Evolutionary conservation across 2,888 invertebrate genomes (phyloP).

Genomic region (Bombylius major): DNA sequence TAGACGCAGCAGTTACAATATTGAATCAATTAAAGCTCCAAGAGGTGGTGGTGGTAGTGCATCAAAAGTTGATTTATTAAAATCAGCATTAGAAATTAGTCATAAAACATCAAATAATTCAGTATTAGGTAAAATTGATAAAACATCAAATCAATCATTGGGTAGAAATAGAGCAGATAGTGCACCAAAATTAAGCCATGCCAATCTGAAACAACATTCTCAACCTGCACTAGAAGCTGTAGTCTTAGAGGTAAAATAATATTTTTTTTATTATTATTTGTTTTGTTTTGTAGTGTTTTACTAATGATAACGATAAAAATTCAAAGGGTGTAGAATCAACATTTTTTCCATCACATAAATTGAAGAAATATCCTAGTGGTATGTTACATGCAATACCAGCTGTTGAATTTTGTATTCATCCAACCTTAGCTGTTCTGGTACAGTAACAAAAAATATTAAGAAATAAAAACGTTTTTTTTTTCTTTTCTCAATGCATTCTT

Average conservation of each 20-base stretch:
- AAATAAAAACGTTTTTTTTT: neutral
- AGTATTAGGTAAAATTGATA: conserved; percentile 35
- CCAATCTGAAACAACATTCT: conserved; percentile 46
- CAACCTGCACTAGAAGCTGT: conserved; percentile 43
- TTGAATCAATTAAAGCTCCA: conserved; percentile 31
- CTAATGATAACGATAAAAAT: too few species aligned
- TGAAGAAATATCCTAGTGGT: conserved; percentile 38
- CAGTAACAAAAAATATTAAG: neutral
- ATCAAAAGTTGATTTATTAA: conserved; percentile 49
- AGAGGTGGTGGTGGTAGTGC: conserved; percentile 34
- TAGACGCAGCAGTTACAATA: conserved; percentile 37
- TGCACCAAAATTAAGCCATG: conserved; percentile 46
- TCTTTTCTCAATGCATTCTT: too few species aligned
- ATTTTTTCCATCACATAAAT: conserved; percentile 32
- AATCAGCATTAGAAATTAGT: conserved; percentile 57
- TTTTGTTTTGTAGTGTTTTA: too few species aligned
- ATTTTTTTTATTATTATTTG: too few species aligned
- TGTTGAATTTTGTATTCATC: conserved; percentile 34
- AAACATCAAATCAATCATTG: conserved; percentile 48
- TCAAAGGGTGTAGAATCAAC: conserved; percentile 36
- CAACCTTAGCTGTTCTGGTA: conserved; percentile 36
- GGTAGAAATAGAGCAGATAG: conserved; percentile 45
- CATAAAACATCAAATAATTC: conserved; percentile 41
- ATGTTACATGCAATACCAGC: conserved; percentile 34
- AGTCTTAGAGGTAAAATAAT: conserved; percentile 40